Evolutionary conservation across 2,888 invertebrate species (phyloP).

Genomic region (Amaurobius ferox): DNA sequence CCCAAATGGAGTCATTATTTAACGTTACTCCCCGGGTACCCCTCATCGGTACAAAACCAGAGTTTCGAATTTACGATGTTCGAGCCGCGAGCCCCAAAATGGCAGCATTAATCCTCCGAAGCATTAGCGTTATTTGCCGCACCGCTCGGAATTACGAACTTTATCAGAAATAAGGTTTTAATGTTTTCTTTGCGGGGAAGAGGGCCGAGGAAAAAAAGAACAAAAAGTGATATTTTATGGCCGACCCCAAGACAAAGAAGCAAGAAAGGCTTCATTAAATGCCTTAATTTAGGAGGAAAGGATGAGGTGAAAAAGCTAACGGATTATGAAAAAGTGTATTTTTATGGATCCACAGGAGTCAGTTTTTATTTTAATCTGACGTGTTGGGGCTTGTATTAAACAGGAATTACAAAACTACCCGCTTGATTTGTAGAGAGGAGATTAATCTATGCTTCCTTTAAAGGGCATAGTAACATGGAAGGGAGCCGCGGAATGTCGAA

Average conservation of each 20-base stretch:
- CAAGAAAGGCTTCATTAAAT: conserved; percentile 21
- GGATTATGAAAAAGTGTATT: conserved; percentile 23
- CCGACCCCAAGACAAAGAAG: conserved; percentile 6
- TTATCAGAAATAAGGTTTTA: conserved; percentile 23
- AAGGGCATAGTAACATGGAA: no score
- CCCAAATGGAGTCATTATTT: conserved; percentile 61
- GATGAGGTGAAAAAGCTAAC: background rate
- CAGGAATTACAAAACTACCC: background rate
- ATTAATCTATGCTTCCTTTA: no score
- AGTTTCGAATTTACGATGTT: conserved; percentile 6
- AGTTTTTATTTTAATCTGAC: background rate
- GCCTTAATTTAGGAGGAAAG: conserved; percentile 2
- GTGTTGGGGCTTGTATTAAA: background rate
- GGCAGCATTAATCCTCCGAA: conserved; percentile 34
- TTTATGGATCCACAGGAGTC: conserved; percentile 10
- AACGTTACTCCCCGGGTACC: background rate
- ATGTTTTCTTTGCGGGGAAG: conserved; percentile 10
- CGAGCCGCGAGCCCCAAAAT: conserved; percentile 21
- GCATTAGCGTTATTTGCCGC: conserved; percentile 50
- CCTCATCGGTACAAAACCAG: background rate
- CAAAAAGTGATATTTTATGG: conserved; percentile 29
- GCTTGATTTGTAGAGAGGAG: background rate
- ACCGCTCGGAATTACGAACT: conserved; percentile 19
- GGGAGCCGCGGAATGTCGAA: no score
- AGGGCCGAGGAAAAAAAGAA: background rate